Percentiles rank a stretch among this genome's conserved stretches.
phyloP scores from a whole-genome alignment of 2,888 invertebrate species.

The Spodoptera exigua region DNA sequence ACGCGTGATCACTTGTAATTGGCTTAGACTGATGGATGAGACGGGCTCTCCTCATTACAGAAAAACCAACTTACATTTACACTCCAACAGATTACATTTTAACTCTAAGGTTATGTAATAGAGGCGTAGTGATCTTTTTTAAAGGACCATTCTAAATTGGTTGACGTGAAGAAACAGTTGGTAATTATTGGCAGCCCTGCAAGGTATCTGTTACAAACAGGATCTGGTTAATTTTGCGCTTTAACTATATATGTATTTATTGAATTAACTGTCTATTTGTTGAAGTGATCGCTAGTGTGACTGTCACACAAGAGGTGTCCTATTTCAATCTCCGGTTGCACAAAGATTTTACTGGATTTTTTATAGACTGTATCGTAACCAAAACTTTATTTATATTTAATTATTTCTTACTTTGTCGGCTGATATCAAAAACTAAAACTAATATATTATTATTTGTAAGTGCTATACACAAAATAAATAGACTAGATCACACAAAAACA shows the following conservation, averaged over 20 bases:
- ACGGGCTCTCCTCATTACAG: constrained; percentile 72
- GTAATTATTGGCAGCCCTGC: constrained; percentile 71
- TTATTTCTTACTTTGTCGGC: no score
- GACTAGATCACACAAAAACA: no score
- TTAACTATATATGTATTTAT: constrained; percentile 49
- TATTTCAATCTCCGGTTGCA: no score
- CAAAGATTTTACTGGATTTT: no score
- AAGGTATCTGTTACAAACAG: constrained; percentile 57
- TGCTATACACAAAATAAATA: no score
- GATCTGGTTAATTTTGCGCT: constrained; percentile 55
- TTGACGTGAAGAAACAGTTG: constrained; percentile 62
- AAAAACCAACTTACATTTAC: constrained; percentile 60
- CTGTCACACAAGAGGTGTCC: no score
- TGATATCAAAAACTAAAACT: no score
- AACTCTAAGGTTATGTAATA: constrained; percentile 41
- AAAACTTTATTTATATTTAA: no score
- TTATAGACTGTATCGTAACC: no score
- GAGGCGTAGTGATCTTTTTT: constrained; percentile 11
- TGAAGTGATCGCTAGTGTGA: no score
- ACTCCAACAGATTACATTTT: constrained; percentile 16
- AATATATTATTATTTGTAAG: no score
- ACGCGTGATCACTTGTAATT: constrained; percentile 86
- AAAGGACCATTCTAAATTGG: constrained; percentile 27
- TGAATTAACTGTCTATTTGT: constrained; percentile 31
- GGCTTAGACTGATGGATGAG: constrained; percentile 77